A percentile compares a stretch with the other conserved stretches of the same genome.
phyloP scores from a whole-genome alignment of 2,113 vertebrate genomes.

The Eubucco bourcierii region DNA sequence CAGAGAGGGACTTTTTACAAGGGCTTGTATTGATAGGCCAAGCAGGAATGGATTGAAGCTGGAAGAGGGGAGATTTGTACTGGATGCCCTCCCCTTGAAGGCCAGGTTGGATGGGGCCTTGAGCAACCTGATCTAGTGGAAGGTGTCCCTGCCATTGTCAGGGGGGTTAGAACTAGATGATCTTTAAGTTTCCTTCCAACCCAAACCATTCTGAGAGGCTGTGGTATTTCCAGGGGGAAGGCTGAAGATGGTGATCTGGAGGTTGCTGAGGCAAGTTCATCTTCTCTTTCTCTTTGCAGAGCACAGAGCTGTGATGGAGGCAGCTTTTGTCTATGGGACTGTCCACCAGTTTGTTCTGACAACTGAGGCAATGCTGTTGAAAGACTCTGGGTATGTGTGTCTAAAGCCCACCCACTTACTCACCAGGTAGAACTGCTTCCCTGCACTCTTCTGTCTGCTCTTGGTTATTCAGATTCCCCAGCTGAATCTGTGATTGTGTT shows the following conservation, averaged over 20 bases:
- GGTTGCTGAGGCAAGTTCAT: neutral
- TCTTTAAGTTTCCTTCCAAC: too few relatives aligned
- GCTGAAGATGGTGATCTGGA: neutral
- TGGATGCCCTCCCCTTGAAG: too few relatives aligned
- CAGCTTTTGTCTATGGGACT: slow-evolving; percentile 89
- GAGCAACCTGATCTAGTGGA: too few relatives aligned
- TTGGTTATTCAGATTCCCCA: neutral
- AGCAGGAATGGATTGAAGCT: too few relatives aligned
- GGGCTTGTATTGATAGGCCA: too few relatives aligned
- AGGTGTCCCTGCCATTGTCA: too few relatives aligned
- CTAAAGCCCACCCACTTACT: neutral
- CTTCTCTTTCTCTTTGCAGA: slow-evolving; percentile 71
- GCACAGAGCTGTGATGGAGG: slow-evolving; percentile 94
- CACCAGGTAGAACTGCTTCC: neutral
- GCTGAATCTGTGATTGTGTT: neutral
- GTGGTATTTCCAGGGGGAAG: neutral
- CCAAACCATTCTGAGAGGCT: too few relatives aligned
- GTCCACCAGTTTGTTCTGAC: slow-evolving; percentile 91
- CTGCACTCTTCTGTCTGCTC: neutral
- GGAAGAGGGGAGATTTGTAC: too few relatives aligned
- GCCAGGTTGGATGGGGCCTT: too few relatives aligned
- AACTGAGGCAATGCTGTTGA: slow-evolving; percentile 83
- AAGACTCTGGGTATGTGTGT: slow-evolving; percentile 85
- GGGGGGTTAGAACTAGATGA: too few relatives aligned
- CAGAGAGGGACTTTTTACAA: too few relatives aligned